These are phyloP conservation scores for Hypsopygia costalis DNA, from an alignment of 2,888 invertebrate genomes.

Conservation along the genomic window DNA sequence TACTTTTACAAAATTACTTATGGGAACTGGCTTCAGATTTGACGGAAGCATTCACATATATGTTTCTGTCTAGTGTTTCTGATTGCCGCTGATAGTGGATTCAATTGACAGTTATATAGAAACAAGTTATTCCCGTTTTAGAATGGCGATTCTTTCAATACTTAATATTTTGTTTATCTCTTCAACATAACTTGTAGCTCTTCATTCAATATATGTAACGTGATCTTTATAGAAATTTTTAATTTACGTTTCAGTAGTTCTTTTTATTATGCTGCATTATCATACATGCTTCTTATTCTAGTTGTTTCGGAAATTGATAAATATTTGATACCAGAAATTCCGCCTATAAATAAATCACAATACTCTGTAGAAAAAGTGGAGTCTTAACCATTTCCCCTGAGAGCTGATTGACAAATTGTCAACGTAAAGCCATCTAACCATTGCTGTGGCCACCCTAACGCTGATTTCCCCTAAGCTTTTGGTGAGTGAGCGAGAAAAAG, in stretches of 20 bases:
- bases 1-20: background rate
- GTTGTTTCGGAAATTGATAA: background rate
- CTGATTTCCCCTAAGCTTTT: slow-evolving; percentile 18
- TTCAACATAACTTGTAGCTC: background rate
- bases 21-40: background rate
- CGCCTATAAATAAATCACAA: slow-evolving; percentile 13
- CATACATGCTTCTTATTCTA: background rate
- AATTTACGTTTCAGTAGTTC: no score
- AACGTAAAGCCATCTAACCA: slow-evolving; percentile 27
- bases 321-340: background rate
- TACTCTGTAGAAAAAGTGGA: slow-evolving; percentile 18
- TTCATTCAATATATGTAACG: background rate
- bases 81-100: background rate
- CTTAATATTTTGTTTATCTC: background rate
- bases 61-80: slow-evolving; percentile 1
- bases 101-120: slow-evolving; percentile 7
- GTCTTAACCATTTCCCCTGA: slow-evolving; percentile 25
- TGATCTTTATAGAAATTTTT: background rate
- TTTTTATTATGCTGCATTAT: background rate
- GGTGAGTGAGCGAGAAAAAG: slow-evolving; percentile 13
- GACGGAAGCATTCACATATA: background rate
- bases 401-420: slow-evolving; percentile 35
- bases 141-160: background rate
- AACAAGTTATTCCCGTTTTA: slow-evolving; percentile 7
- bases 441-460: slow-evolving; percentile 20